Evolutionary conservation across 2,113 vertebrate genomes (phyloP), one percentile per base, ranked within the genome.

Genomic region (Hylia prasina): DNA sequence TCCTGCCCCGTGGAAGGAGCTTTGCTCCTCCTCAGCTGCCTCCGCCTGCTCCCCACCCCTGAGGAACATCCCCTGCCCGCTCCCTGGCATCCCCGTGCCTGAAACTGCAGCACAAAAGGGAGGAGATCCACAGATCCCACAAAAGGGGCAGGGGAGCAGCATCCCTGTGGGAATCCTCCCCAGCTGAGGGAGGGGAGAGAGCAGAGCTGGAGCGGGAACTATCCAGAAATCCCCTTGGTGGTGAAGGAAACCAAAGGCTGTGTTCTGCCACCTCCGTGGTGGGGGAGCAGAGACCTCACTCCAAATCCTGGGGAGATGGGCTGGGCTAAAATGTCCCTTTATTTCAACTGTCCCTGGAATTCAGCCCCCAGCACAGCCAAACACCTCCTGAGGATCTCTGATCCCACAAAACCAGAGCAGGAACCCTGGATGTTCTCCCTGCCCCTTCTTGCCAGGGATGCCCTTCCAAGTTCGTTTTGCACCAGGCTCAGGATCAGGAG

Each of bases 111-210:
- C 15, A 20, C 45, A 10, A 10, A 45, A 20, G 10, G 30, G 33
- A 77, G 22, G 18, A 71, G 69, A 84, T 6, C 37, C n/a, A 9
- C n/a, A 70, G 35, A 56, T 22, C 23, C 75, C 75, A 78, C 40
- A 7, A 2, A 33, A 57, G 17, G n/a, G 27, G 23, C 10, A 27
- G 37, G 47, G 47, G 37, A 78, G 1, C 57, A 69, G n/a, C 65
- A 61, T 44, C 73, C 39, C 30, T 33, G 8, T 0, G 37, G 33
- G 66, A 54, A 54, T 23, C 64, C 42, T 90, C 33, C 68, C 45
- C 0, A 0, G 35, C 60, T 4, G 2, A 44, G 83, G 31, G 50
- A 64, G 54, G 0, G 8, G 33, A 39, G 50, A 71, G 10, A 1
- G 22, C 50, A 22, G 68, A 54, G 73, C 73, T 56, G 37, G 48